Percentiles rank a stretch among this genome's conserved stretches.
phyloP scores from a whole-genome alignment of 2,113 vertebrate species.

The Myxocyprinus asiaticus region DNA sequence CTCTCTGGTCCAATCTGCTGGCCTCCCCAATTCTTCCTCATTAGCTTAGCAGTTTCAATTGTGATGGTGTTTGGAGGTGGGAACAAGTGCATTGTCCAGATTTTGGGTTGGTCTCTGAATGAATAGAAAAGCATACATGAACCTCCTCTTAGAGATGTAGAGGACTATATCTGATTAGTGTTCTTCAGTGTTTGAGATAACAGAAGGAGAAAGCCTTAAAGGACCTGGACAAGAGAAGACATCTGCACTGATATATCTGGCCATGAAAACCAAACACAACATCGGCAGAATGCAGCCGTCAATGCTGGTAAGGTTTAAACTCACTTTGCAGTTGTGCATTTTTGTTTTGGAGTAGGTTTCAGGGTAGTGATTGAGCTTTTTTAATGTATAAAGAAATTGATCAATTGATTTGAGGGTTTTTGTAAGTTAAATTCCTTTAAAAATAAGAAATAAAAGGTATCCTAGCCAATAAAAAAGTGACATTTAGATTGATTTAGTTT shows the following conservation, averaged over 20 bases:
- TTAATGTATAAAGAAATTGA: no score
- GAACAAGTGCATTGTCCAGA: slow-evolving; percentile 41
- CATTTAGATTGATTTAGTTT: no score
- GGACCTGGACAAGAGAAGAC: slow-evolving; percentile 26
- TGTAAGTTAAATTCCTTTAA: not conserved
- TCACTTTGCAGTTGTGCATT: not conserved
- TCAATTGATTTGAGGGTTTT: no score
- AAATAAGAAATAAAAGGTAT: no score
- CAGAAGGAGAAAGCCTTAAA: slow-evolving; percentile 12
- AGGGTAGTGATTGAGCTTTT: not conserved
- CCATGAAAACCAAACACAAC: slow-evolving; percentile 15
- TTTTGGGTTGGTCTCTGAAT: slow-evolving; percentile 26
- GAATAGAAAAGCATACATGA: slow-evolving; percentile 29
- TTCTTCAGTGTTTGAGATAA: not conserved
- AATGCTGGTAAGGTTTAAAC: slow-evolving; percentile 32
- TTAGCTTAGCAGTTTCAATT: slow-evolving; percentile 49
- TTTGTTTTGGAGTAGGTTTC: not conserved
- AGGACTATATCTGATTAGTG: not conserved
- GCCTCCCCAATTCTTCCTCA: slow-evolving; percentile 44
- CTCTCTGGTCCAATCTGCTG: slow-evolving; percentile 43
- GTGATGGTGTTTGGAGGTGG: slow-evolving; percentile 45
- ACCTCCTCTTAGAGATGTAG: slow-evolving; percentile 18
- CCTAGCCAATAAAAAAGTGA: no score
- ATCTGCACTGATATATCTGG: slow-evolving; percentile 1
- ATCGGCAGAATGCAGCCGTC: not conserved